Conservation (phyloP, 2,797 vertebrate species). For the Darevskia mixta region DNA sequence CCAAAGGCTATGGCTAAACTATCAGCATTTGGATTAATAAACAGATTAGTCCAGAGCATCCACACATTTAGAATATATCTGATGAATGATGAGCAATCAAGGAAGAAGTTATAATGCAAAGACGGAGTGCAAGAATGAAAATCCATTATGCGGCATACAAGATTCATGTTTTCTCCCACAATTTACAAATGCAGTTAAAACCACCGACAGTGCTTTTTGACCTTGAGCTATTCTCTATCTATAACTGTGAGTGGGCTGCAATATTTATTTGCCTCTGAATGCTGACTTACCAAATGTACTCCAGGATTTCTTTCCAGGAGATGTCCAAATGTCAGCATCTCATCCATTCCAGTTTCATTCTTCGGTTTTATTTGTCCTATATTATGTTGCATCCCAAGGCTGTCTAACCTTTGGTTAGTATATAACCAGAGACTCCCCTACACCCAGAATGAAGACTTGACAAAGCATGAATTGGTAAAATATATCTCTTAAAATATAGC, state of each 20-base stretch:
- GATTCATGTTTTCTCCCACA: constrained; percentile 48
- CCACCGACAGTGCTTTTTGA: constrained; percentile 25
- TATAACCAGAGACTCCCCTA: not conserved
- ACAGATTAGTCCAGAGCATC: not conserved
- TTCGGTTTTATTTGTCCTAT: not conserved
- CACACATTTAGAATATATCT: constrained; percentile 23
- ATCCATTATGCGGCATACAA: constrained; percentile 37
- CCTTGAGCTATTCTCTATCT: not conserved
- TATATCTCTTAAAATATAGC: no score
- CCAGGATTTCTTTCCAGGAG: constrained; percentile 10
- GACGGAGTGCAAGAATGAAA: constrained; percentile 29
- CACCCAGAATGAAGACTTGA: not conserved
- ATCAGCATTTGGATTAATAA: not conserved
- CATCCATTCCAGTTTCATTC: not conserved
- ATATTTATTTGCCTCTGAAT: not conserved
- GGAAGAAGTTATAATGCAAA: constrained; percentile 11
- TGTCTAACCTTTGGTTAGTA: not conserved
- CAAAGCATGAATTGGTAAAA: not conserved
- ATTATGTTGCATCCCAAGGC: accelerated
- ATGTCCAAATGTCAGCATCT: constrained; percentile 22
- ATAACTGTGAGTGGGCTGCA: constrained; percentile 5
- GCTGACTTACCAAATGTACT: not conserved
- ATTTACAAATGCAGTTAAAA: constrained; percentile 50
- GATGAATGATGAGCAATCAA: constrained; percentile 28
- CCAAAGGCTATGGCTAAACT: not conserved